Evolutionary conservation across 2,113 vertebrate species (phyloP), one percentile per base, ranked within the genome.

Genomic region (Leucopternis melanops): DNA sequence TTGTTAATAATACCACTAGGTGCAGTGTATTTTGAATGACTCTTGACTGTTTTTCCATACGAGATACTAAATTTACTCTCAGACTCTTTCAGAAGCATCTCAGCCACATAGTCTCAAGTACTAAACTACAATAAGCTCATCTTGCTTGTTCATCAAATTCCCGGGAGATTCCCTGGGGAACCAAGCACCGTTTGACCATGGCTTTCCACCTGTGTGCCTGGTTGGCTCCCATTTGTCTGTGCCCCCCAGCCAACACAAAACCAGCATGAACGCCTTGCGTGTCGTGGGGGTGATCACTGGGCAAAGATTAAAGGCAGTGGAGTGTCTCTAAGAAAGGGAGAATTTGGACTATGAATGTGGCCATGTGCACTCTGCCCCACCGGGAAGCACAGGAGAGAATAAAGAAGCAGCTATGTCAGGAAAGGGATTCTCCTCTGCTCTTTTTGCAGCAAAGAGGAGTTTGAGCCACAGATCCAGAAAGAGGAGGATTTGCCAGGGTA

Each of bases 311-410:
- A 34, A 45, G 47, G 38, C 0, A 31, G 6, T 6, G 26, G 13
- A 69, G 16, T n/a, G 22, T 32, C 52, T 77, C 32, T 54, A 31
- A 63, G 34, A 7, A 44, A 38, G 50, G n/a, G 31, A 90, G 25
- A 62, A 49, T 87, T 5, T 58, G 42, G 21, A 23, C n/a, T 55
- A 25, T 6, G 14, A 6, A 10, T 26, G 10, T 45, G 44, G 7
- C 58, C 0, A 0, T 22, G 31, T 16, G 17, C 2, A 1, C 13
- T 40, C 38, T 62, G 38, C 21, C 47, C 45, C 31, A 40, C 5
- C 22, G 47, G 20, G n/a, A 82, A 80, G 62, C 36, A 29, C 23
- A 32, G 11, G 22, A 80, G 50, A 32, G 17, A 44, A 50, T 45
- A 18, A 77, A 59, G 25, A 21, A 91, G 27, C 47, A 83, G 29